Base-by-base conservation (phyloP, 2,113 vertebrate genomes). In the Elaphurus davidianus region DNA sequence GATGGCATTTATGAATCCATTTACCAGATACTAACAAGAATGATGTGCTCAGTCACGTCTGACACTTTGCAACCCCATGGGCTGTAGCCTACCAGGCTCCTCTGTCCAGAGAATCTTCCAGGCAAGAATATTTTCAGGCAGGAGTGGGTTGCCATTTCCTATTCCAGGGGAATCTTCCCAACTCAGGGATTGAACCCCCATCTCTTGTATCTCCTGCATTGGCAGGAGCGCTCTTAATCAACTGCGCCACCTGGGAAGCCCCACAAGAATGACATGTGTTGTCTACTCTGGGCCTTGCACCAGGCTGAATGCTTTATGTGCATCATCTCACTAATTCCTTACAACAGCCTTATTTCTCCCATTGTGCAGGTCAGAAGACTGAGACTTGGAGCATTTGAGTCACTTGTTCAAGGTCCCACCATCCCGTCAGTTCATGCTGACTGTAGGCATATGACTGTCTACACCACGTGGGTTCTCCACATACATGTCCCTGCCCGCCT, bases 391-490 rank as follows among this genome's bases (percentile, higher is more conserved):
- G 50, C 19, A 62, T 54, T 3, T 55, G 57, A 50, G 25, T 62
- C 71, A n/a, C n/a, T 92, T 36, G 30, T n/a, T 87, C 33, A n/a
- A 79, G n/a, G 83, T 47, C 28, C 55, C 45, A 60, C 1, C 50
- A 50, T n/a, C 5, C 0, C 3, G 8, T 15, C 9, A 5, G 28
- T 57, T 82, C 45, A 33, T 2, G 33, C 5, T 7, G 14, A 40
- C 36, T 2, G 1, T 13, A 17, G 17, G 8, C 43, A 16, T 57
- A 50, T 14, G 27, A 60, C 33, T 21, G 7, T 81, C n/a, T 47
- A 15, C 4, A 45, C 25, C 12, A 16, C 0, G 0, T 9, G 14
- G 33, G 19, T 43, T 45, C 60, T 78, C 30, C n/a, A 21, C 47
- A 7, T 43, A 8, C 13, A 1, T 13, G 16, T 45, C 23, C n/a